Evolutionary conservation across 2,888 invertebrate genomes (phyloP), one percentile per base, ranked within the genome.

Genomic region (Scaeva pyrastri): DNA sequence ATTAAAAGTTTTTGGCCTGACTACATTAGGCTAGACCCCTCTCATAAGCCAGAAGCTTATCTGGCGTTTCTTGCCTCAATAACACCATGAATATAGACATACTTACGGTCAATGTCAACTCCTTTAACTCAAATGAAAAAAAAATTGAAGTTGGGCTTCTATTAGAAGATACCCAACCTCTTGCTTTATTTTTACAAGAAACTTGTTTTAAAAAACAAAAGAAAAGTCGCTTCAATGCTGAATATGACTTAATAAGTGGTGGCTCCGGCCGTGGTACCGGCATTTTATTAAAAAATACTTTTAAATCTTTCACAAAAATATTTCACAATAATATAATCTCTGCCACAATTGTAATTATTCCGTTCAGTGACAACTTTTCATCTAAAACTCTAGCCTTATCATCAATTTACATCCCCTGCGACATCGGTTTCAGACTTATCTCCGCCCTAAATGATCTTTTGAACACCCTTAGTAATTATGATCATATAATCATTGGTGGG

Each of bases 191-290:
- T 10, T 7, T 43, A 1, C 62, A 62, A 23, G 62, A 62, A 45
- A 62, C 62, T 14, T n/a, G 43, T 7, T n/a, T 43, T 2, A 62
- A 14, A 23, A 23, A 43, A 11, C 89, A 43, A 14, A 23, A 12
- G 1, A 5, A n/a, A n/a, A n/a, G 6, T 21, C 3, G 45, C 2
- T 62, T 62, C 11, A 62, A 45, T 10, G 23, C 21, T 2, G 8
- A 45, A 3, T 62, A 26, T 45, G 26, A 45, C 14, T 62, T 43
- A 4, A 45, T 62, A 11, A 14, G 11, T 26, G 76, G 50, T 88
- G 2, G 76, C 89, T 84, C 56, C 89, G 66, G 31, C 84, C 43
- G 82, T 78, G 62, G 43, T 4, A 23, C 62, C 6, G 62, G 62
- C 14, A 62, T 62, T 3, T 23, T 62, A 1, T 14, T 62, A 21